Conservation (phyloP, 2,113 vertebrate genomes). For the Tyrannus savana region DNA sequence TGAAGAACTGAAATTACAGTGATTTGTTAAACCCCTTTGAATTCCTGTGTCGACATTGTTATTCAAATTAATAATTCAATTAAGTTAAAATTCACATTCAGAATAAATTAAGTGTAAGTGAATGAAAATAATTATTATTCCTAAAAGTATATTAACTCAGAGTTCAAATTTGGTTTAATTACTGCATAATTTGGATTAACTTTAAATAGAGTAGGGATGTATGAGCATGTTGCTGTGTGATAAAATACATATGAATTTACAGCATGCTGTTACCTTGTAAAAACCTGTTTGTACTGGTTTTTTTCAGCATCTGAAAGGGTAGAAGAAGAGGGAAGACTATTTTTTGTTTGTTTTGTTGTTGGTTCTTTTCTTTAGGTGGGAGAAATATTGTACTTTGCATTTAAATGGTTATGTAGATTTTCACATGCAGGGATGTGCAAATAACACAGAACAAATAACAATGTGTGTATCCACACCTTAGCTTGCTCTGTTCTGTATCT, state of each 20-base stretch:
- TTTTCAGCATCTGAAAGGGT: background rate
- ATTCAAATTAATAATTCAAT: constrained; percentile 44
- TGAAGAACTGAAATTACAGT: background rate
- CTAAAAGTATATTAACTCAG: background rate
- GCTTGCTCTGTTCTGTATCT: background rate
- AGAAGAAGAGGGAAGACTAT: background rate
- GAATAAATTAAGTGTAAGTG: constrained; percentile 13
- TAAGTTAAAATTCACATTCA: constrained; percentile 10
- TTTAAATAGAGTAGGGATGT: background rate
- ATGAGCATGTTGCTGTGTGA: background rate
- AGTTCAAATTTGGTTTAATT: constrained; percentile 18
- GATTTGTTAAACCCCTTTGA: background rate
- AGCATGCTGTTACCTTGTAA: background rate
- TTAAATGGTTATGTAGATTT: background rate
- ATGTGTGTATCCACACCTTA: background rate
- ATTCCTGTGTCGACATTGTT: constrained; percentile 11
- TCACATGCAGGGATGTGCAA: background rate
- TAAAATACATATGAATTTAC: background rate
- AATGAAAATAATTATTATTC: constrained; percentile 7
- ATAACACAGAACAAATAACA: background rate
- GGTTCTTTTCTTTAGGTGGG: background rate
- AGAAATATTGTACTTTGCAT: background rate
- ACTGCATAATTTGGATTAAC: background rate
- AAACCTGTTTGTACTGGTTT: background rate
- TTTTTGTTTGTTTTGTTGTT: background rate